Evolutionary conservation across 2,113 vertebrate genomes (phyloP).

Genomic region (Marmota monax): DNA sequence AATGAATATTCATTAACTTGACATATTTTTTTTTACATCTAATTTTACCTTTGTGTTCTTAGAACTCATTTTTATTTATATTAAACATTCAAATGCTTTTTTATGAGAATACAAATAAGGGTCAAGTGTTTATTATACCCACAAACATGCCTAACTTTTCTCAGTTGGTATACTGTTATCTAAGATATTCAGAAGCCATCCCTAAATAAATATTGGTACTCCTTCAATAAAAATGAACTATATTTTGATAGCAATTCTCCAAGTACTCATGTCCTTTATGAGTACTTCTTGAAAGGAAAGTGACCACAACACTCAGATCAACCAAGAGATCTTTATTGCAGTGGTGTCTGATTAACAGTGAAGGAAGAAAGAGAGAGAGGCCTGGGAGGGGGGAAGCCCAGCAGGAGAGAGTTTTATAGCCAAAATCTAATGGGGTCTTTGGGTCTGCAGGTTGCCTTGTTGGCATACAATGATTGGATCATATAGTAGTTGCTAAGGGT

Average conservation of each 20-base stretch:
- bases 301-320: too few species aligned
- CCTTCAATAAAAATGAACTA: not conserved
- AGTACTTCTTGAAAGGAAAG: not conserved
- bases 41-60: not conserved
- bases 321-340: too few species aligned
- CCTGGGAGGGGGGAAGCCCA: too few species aligned
- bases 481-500: too few species aligned
- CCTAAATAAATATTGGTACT: not conserved
- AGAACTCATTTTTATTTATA: constrained; percentile 11
- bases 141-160: not conserved
- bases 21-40: not conserved
- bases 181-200: not conserved
- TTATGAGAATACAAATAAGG: not conserved
- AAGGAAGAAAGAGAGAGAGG: too few species aligned
- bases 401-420: too few species aligned
- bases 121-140: not conserved
- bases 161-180: not conserved
- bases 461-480: too few species aligned
- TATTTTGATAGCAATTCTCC: not conserved
- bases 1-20: not conserved
- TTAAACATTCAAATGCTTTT: not conserved
- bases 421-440: too few species aligned
- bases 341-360: too few species aligned
- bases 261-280: not conserved
- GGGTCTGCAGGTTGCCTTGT: too few species aligned